Evolutionary conservation across 1,140 invertebrate species (phyloP), one percentile per base, ranked within the genome.

Genomic region (Hylaeus anthracinus): DNA sequence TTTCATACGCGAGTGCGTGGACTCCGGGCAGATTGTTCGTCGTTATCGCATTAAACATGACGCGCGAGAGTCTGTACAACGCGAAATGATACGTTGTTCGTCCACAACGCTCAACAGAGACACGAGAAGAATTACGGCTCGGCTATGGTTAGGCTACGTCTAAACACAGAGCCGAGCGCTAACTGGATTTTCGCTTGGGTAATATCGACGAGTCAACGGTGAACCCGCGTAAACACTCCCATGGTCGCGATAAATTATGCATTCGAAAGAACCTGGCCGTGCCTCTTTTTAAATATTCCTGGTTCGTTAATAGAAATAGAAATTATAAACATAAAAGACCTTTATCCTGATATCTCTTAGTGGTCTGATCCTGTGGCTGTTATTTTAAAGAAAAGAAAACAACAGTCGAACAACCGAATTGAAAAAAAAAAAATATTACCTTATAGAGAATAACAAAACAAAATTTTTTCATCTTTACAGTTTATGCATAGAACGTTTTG

Each of bases 11-110:
- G 77, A 70, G 71, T 79, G 58, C 75, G 75, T 77, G 72, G 67
- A 79, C 51, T 26, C n/a, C 41, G 12, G 48, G 10, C 51, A 65
- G 79, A 80, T 80, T 80, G 79, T 80, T 63, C 45, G 79, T 39
- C 67, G 79, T 80, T 74, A 80, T 80, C 72, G 72, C 64, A 60
- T 75, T 80, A 75, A 75, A 80, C 79, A 69, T 12, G 79, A 80
- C 55, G 64, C 64, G n/a, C 55, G 8, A 60, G 45, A 63, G 76
- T 12, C 70, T 14, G 72, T 1, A 64, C 53, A 66, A 53, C 55
- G 63, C 48, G 63, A 80, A 80, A 80, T 80, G 55, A 80, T 80
- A 80, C 72, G 79, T 80, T 80, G 48, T 45, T 39, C 45, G 48
- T 12, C 37, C 6, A 51, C 51, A 39, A 9, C 55, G 72, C 6